Evolutionary conservation across 2,888 invertebrate genomes (phyloP).

Genomic region (Halictus ligatus): DNA sequence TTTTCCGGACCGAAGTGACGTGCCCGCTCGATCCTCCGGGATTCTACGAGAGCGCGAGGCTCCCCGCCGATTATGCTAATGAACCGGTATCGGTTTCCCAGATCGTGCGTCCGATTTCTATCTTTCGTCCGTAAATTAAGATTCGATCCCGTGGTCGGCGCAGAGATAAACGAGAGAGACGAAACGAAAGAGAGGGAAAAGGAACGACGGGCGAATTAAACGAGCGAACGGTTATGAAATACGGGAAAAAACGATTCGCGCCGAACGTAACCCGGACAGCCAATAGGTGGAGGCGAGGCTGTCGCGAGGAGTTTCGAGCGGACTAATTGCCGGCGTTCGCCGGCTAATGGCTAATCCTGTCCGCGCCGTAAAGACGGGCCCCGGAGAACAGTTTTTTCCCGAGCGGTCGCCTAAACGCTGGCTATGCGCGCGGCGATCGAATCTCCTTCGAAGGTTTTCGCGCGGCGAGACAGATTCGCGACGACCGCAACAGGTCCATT

Average conservation of each 20-base stretch:
- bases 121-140: background rate
- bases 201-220: slow-evolving; percentile 11
- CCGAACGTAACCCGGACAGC: background rate
- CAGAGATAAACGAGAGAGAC: too few relatives aligned
- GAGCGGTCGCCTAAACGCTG: background rate
- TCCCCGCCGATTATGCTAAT: background rate
- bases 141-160: background rate
- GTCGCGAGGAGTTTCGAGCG: background rate
- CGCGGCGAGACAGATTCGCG: slow-evolving; percentile 19
- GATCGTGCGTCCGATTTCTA: background rate
- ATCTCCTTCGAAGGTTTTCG: slow-evolving; percentile 43
- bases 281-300: background rate
- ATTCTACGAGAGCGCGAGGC: background rate
- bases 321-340: slow-evolving; percentile 69
- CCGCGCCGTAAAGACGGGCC: slow-evolving; percentile 51
- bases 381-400: slow-evolving; percentile 22
- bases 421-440: slow-evolving; percentile 50
- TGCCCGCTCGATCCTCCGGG: background rate
- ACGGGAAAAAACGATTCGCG: background rate
- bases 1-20: background rate
- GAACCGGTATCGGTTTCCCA: background rate
- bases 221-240: background rate
- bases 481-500: slow-evolving; percentile 55
- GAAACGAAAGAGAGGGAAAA: too few relatives aligned
- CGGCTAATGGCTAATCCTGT: slow-evolving; percentile 78